Evolutionary conservation across 2,113 vertebrate genomes (phyloP), one percentile per base, ranked within the genome.

Genomic region (Tor tambroides): DNA sequence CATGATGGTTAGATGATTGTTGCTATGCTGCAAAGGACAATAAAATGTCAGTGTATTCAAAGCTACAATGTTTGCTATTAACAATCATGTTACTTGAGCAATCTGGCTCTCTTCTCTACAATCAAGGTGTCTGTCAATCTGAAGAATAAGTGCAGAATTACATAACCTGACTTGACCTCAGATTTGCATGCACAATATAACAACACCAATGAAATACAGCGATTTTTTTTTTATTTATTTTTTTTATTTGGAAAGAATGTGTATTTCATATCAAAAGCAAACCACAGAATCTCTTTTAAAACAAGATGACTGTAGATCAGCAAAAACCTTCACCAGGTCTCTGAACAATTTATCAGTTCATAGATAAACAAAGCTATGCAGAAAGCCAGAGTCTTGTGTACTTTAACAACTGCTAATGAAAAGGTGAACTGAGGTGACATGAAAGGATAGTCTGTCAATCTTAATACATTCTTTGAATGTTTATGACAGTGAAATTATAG

Each of bases 401-500:
- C 6, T 65, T 65, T 43, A 43, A 41, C 28, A 32, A 6, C 2
- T 49, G 35, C 38, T 35, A 54, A 17, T 2, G 4, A 6, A 38
- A 72, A 74, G 82, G 32, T 84, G 21, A n/a, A 14, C 9, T 72
- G 30, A 38, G 82, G 6, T 84, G 2, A 54, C 2, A 9, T 72
- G 10, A 38, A 84, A 23, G n/a, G 21, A 30, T 5, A 46, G n/a
- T 35, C 41, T 32, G 65, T 21, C 81, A 83, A 23, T 82, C 12
- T 26, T 81, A 2, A 63, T 28, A 26, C 35, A 81, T 81, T 81
- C n/a, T 65, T 82, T 67, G n/a, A 81, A 80, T 46, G 56, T 82
- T 30, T 69, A 8, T 41, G 83, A 84, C 32, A 74, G 32, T 2
- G 4, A 59, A 84, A 84, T 84, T 75, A 84, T 28, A 84, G 83